Conservation (phyloP, 2,888 invertebrate species). For the Acholoe squamosa region DNA sequence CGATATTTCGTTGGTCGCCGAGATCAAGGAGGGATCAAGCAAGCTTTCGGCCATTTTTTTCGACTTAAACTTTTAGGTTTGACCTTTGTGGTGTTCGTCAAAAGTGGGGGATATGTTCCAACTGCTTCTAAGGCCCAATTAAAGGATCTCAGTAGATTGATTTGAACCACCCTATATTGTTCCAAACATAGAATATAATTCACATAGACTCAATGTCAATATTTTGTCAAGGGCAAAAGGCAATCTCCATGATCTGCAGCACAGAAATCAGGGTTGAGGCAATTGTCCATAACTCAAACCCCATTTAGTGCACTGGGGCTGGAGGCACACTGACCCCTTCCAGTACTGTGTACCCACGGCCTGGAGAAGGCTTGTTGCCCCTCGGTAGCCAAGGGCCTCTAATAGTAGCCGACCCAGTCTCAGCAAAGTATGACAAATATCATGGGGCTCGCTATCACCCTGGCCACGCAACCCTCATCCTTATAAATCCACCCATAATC, state of each 20-base stretch:
- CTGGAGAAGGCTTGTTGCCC: neutral
- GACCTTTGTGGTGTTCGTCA: no score
- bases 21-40: no score
- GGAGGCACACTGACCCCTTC: neutral
- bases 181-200: no score
- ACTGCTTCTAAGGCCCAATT: no score
- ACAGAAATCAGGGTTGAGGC: neutral
- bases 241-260: neutral
- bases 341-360: neutral
- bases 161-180: no score
- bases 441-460: neutral
- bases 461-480: conserved; percentile 14
- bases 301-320: neutral
- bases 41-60: no score
- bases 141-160: no score
- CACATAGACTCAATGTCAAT: no score
- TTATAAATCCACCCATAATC: conserved; percentile 6
- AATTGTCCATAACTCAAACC: neutral
- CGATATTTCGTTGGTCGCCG: no score
- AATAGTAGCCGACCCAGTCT: neutral
- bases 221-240: no score
- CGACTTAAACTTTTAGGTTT: no score
- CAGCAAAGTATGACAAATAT: conserved; percentile 24
- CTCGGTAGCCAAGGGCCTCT: neutral
- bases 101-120: no score